Evolutionary conservation across 1,140 invertebrate species (phyloP).

Genomic region (Drosophila miranda): DNA sequence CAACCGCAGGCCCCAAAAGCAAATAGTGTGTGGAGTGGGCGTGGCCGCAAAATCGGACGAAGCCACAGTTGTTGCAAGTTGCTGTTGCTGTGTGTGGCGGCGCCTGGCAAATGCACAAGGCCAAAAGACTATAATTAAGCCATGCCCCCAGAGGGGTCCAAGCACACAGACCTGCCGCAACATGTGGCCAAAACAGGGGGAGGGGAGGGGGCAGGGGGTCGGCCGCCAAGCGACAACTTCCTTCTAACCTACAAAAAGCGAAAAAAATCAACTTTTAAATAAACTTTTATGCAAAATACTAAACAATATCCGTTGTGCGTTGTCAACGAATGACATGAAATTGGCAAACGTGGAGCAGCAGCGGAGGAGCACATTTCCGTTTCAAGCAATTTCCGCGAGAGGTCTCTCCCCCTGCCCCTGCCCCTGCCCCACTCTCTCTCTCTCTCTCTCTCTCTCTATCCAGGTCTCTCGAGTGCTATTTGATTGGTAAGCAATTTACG

Average conservation of each 20-base stretch:
- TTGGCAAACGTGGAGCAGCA: conserved; percentile 55
- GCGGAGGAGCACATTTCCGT: conserved; percentile 70
- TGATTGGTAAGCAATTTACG: conserved; percentile 75
- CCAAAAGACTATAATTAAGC: conserved; percentile 80
- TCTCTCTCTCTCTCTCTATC: conserved; percentile 55
- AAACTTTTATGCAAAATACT: conserved; percentile 69
- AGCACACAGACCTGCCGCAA: conserved; percentile 27
- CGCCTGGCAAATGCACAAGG: conserved; percentile 67
- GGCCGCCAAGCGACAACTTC: conserved; percentile 53
- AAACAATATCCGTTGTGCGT: conserved; percentile 76
- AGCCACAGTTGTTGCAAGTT: conserved; percentile 24
- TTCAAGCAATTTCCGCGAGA: conserved; percentile 78
- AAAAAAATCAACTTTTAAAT: conserved; percentile 22
- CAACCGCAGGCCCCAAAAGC: conserved; percentile 58
- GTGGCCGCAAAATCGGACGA: conserved; percentile 30
- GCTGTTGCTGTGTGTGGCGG: conserved; percentile 38
- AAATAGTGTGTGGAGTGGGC: conserved; percentile 68
- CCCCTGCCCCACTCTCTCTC: background rate
- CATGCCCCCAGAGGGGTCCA: conserved; percentile 56
- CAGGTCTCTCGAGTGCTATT: conserved; percentile 48
- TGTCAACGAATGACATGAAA: conserved; percentile 76
- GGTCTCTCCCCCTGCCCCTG: conserved; percentile 20
- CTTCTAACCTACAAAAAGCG: conserved; percentile 60
- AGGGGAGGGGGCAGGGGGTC: background rate
- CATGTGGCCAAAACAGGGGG: conserved; percentile 9